Base-by-base conservation (phyloP, 2,888 invertebrate species). In the Choreutis nemorana region DNA sequence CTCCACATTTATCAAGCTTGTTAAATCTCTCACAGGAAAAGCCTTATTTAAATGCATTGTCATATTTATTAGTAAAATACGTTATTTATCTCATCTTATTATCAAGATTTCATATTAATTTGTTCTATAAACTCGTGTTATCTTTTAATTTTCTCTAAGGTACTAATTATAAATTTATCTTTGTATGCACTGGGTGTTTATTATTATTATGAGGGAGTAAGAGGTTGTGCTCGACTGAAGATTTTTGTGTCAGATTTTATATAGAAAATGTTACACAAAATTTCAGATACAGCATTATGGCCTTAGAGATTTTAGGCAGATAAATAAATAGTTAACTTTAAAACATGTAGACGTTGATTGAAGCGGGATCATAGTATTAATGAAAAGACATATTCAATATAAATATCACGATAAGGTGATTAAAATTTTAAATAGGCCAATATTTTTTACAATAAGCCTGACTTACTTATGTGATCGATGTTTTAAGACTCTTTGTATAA, bases 211-310 rank as follows among this genome's bases (percentile, higher is more conserved):
- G 33, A 29, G 23, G n/a, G n/a, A n/a, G n/a, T 58, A 57, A 51
- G 54, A 55, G 26, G 56, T 55, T 59, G 47, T 56, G 67, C 68
- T 70, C 55, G 67, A 53, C 62, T 62, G 48, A 56, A 61, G 39
- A 51, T 70, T 71, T n/a, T 71, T 73, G 71, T 73, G 70, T 72
- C 65, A 45, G 33, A 48, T 45, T 36, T 47, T 41, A 31, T 35
- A 35, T 33, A 29, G 16, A 13, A 30, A 15, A 14, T 58, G 55
- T 55, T 59, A 71, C 72, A 73, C 72, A 67, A 64, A 67, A 63
- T 70, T 71, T 64, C 70, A 73, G 68, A 72, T 72, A 70, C 66
- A 71, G 72, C 72, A 50, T 54, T 54, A 60, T 60, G 65, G 72
- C 72, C 73, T 73, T 75, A 75, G 75, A 50, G 45, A 50, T 56